Conservation (phyloP, 2,888 invertebrate species). For the Silvanus unidentatus region DNA sequence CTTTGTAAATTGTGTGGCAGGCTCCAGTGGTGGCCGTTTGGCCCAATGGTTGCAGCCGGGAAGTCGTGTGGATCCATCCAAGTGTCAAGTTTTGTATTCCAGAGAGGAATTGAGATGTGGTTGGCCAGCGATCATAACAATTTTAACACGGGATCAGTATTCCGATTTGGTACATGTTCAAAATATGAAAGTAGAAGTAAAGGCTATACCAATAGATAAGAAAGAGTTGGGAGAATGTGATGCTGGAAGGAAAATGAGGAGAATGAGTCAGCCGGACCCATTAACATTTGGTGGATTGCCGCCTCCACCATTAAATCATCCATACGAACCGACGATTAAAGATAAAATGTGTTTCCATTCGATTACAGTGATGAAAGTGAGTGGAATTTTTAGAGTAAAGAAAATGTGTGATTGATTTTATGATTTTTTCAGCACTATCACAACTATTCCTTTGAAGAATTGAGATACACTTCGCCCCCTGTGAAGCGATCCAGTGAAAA, state of each 20-base stretch:
- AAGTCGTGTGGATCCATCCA: slow-evolving; percentile 80
- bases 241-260: slow-evolving; percentile 53
- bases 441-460: slow-evolving; percentile 92
- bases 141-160: slow-evolving; percentile 83
- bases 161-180: slow-evolving; percentile 80
- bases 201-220: slow-evolving; percentile 65
- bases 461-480: slow-evolving; percentile 66
- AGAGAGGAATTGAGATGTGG: slow-evolving; percentile 68
- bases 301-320: slow-evolving; percentile 60
- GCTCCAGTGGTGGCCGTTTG: slow-evolving; percentile 80
- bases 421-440: slow-evolving; percentile 72
- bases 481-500: slow-evolving; percentile 70
- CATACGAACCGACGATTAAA: slow-evolving; percentile 79
- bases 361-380: slow-evolving; percentile 89
- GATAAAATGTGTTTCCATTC: slow-evolving; percentile 92
- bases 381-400: too few relatives aligned
- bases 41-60: slow-evolving; percentile 95
- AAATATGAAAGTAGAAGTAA: slow-evolving; percentile 73
- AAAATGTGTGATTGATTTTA: too few relatives aligned
- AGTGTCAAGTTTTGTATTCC: slow-evolving; percentile 77
- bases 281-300: slow-evolving; percentile 59
- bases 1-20: slow-evolving; percentile 80
- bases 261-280: slow-evolving; percentile 52
- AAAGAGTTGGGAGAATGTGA: slow-evolving; percentile 58
- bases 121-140: slow-evolving; percentile 76